A percentile compares a stretch with the other conserved stretches of the same genome.
phyloP scores from a whole-genome alignment of 53 echinoderm and acorn worm species.

The Arbacia lixula region DNA sequence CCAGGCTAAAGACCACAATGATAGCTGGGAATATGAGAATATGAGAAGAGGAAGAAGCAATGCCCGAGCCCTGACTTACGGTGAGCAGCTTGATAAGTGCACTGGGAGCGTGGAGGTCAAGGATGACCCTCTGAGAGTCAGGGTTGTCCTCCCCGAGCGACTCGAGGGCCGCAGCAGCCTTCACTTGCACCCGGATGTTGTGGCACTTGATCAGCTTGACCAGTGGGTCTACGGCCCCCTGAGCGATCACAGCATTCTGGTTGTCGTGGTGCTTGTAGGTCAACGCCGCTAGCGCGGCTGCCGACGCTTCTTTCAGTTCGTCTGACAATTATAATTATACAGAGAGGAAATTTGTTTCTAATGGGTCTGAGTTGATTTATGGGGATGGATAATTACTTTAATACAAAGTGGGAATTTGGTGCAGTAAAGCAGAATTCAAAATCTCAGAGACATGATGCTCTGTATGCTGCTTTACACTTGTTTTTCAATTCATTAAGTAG shows the following conservation, averaged over 20 bases:
- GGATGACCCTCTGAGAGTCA: slow-evolving; percentile 79
- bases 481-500: no score
- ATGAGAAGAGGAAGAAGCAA: no score
- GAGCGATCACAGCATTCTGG: slow-evolving; percentile 76
- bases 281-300: slow-evolving; percentile 90
- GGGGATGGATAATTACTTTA: no score
- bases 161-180: slow-evolving; percentile 91
- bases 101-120: slow-evolving; percentile 79
- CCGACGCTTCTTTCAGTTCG: slow-evolving; percentile 85
- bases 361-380: no score
- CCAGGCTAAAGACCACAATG: no score
- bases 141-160: slow-evolving; percentile 89
- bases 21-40: no score
- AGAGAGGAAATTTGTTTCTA: no score
- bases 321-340: no score
- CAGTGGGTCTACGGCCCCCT: slow-evolving; percentile 85
- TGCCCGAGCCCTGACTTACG: slow-evolving; percentile 56
- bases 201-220: slow-evolving; percentile 84
- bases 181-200: slow-evolving; percentile 97
- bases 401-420: no score
- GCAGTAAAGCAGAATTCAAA: no score
- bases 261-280: slow-evolving; percentile 78
- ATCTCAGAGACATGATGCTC: no score
- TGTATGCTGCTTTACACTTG: no score
- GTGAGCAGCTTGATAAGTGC: slow-evolving; percentile 89